Conservation (phyloP, 2,113 vertebrate species). For the Clupea harengus region DNA sequence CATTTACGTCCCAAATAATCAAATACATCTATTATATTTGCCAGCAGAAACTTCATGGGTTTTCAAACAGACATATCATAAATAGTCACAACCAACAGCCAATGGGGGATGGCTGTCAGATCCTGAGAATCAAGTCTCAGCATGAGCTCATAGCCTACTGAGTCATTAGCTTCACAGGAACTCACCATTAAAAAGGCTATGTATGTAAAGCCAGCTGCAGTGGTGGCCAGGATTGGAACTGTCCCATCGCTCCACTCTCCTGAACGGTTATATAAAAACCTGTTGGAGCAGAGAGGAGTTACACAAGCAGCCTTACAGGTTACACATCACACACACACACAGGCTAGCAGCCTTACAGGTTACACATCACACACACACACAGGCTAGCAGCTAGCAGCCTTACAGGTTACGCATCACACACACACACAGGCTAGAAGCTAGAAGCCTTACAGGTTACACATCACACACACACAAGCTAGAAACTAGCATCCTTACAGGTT, state of each 20-base stretch:
- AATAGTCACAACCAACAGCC: not conserved
- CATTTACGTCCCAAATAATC: too few relatives aligned
- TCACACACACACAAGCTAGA: not conserved
- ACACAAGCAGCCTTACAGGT: not conserved
- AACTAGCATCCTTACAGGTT: not conserved
- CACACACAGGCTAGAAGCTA: too few relatives aligned
- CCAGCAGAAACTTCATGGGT: not conserved
- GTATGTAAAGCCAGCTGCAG: conserved; percentile 88
- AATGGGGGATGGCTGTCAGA: not conserved
- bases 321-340: not conserved
- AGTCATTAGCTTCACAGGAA: conserved; percentile 17
- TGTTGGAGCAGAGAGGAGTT: conserved; percentile 56
- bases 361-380: too few relatives aligned
- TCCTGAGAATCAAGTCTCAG: not conserved
- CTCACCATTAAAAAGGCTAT: conserved; percentile 86
- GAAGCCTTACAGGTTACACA: too few relatives aligned
- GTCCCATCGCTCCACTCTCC: conserved; percentile 96
- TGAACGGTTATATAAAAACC: conserved; percentile 91
- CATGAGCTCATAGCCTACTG: not conserved
- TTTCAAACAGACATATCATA: not conserved
- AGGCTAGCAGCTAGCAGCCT: not conserved
- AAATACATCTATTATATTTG: not conserved
- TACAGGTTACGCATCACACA: too few relatives aligned
- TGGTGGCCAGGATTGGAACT: conserved; percentile 85
- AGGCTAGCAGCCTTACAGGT: not conserved